Conservation (phyloP, 2,113 vertebrate genomes). For the Cariama cristata region DNA sequence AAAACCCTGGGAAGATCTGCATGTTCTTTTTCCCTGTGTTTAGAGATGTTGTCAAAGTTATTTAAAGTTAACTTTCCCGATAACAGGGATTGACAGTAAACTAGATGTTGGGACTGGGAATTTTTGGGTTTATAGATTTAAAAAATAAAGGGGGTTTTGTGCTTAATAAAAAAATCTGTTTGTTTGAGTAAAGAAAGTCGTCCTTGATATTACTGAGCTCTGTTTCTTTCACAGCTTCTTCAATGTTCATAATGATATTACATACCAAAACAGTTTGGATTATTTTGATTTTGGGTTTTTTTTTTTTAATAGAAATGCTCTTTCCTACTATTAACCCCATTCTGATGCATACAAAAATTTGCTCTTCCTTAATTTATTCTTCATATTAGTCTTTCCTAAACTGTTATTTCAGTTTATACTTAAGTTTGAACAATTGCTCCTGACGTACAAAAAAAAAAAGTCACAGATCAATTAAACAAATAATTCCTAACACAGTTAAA, state of each 20-base stretch:
- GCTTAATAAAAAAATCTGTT: not conserved
- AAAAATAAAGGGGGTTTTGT: not conserved
- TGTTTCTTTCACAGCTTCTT: not conserved
- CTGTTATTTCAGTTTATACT: not conserved
- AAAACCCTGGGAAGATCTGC: not conserved
- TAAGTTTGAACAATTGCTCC: not conserved
- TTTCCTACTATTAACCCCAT: not conserved
- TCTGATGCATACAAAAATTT: not conserved
- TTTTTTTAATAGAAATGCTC: not conserved
- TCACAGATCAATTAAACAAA: not conserved
- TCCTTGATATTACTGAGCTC: not conserved
- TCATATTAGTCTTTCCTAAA: not conserved
- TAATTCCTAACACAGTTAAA: not conserved
- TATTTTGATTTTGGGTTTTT: not conserved
- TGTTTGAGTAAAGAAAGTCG: not conserved
- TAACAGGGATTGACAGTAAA: not conserved
- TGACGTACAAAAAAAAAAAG: not conserved
- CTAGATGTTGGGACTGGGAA: not conserved
- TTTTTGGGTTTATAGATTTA: not conserved
- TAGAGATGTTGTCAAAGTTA: not conserved
- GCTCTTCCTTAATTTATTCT: not conserved
- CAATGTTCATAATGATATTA: accelerated
- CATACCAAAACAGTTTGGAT: not conserved
- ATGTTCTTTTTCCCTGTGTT: not conserved
- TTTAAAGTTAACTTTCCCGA: not conserved